Evolutionary conservation across 2,797 vertebrate genomes (phyloP).

Genomic region (Borostomias antarcticus): DNA sequence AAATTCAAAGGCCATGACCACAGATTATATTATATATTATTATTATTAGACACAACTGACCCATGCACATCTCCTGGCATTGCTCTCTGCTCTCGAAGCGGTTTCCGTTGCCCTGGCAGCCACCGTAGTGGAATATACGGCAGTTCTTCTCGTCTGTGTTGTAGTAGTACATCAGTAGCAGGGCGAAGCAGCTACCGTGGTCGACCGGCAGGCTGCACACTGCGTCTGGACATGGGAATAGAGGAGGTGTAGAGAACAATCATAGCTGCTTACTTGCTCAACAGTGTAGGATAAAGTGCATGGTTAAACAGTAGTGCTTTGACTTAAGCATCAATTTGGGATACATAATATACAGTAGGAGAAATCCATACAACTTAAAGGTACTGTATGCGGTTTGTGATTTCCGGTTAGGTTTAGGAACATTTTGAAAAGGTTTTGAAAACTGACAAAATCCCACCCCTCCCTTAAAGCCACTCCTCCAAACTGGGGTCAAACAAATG

Average conservation of each 20-base stretch:
- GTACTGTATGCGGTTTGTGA: too few relatives aligned
- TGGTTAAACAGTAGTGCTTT: too few relatives aligned
- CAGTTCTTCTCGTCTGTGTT: conserved; percentile 31
- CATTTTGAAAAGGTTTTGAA: too few relatives aligned
- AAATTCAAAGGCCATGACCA: too few relatives aligned
- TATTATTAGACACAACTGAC: conserved; percentile 16
- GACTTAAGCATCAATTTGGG: too few relatives aligned
- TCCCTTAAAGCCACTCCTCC: too few relatives aligned
- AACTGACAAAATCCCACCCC: too few relatives aligned
- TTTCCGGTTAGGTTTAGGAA: too few relatives aligned
- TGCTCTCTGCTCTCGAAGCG: conserved; percentile 41
- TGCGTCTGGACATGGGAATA: conserved; percentile 20
- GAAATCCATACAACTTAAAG: too few relatives aligned
- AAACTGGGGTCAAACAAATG: too few relatives aligned
- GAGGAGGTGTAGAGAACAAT: neutral
- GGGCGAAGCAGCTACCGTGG: conserved; percentile 35
- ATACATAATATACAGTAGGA: too few relatives aligned
- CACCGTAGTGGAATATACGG: conserved; percentile 46
- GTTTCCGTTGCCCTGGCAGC: conserved; percentile 58
- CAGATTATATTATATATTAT: too few relatives aligned
- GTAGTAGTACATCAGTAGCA: conserved; percentile 29
- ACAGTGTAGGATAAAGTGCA: neutral
- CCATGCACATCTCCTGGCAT: conserved; percentile 33
- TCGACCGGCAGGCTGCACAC: conserved; percentile 32
- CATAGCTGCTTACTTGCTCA: neutral